Conservation (phyloP, 1,140 invertebrate genomes). For the Archegozetes longisetosus region DNA sequence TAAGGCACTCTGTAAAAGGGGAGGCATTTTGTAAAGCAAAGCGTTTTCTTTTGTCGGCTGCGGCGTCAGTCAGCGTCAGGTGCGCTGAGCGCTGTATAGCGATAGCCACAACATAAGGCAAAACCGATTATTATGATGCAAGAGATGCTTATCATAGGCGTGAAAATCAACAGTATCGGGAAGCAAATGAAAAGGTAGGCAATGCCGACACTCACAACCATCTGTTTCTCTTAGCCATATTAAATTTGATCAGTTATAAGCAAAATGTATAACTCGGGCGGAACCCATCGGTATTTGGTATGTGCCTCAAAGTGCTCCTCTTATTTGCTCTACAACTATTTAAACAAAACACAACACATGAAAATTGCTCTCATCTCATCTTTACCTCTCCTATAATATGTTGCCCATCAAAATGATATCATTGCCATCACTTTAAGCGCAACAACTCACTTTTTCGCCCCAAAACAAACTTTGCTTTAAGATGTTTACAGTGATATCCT, state of each 20-base stretch:
- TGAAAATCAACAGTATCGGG: neutral
- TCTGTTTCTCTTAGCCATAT: neutral
- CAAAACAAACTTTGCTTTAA: neutral
- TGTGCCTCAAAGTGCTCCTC: neutral
- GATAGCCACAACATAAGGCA: neutral
- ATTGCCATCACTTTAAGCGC: neutral
- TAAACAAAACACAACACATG: neutral
- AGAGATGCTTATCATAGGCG: neutral
- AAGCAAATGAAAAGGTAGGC: neutral
- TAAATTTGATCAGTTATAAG: neutral
- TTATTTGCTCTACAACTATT: neutral
- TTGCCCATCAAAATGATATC: neutral
- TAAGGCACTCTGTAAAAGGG: no score
- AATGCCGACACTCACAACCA: neutral
- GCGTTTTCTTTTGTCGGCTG: neutral
- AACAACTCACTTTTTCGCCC: neutral
- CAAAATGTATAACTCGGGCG: neutral
- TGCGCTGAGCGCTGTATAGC: neutral
- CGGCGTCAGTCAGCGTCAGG: neutral
- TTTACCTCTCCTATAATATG: neutral
- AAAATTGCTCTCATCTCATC: neutral
- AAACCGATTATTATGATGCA: neutral
- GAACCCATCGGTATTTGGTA: neutral
- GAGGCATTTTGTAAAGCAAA: neutral
- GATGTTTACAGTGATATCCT: neutral